Evolutionary conservation across 2,113 vertebrate genomes (phyloP).

Genomic region (Dolichotis patagonum): DNA sequence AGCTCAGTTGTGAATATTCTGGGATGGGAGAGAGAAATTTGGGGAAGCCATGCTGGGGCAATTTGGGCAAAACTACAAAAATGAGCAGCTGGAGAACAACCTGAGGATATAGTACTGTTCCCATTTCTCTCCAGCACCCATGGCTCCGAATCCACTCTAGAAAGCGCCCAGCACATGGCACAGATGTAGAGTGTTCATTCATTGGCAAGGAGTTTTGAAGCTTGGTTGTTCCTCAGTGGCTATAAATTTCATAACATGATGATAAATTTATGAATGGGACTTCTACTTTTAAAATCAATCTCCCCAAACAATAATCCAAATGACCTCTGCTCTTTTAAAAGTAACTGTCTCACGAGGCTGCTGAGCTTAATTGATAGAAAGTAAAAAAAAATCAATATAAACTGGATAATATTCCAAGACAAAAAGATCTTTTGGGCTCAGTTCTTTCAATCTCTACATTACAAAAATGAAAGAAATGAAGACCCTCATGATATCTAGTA

Average conservation of each 20-base stretch:
- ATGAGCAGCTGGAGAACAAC: constrained; percentile 13
- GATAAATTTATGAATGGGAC: background rate
- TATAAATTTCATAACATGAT: background rate
- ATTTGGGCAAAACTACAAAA: background rate
- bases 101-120: background rate
- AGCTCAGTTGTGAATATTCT: background rate
- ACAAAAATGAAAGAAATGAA: background rate
- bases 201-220: background rate
- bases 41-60: background rate
- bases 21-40: constrained; percentile 33
- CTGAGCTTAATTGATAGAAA: background rate
- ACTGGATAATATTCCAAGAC: background rate
- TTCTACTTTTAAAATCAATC: background rate
- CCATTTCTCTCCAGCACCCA: background rate
- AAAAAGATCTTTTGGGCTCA: background rate
- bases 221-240: background rate
- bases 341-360: background rate
- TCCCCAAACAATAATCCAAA: background rate
- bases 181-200: background rate
- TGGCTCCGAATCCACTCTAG: background rate
- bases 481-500: background rate
- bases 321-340: background rate
- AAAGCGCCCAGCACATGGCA: background rate
- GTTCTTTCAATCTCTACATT: background rate
- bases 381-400: background rate